phyloP scores from a whole-genome alignment of 2,797 vertebrate genomes.

The Sorex maritimensis region DNA sequence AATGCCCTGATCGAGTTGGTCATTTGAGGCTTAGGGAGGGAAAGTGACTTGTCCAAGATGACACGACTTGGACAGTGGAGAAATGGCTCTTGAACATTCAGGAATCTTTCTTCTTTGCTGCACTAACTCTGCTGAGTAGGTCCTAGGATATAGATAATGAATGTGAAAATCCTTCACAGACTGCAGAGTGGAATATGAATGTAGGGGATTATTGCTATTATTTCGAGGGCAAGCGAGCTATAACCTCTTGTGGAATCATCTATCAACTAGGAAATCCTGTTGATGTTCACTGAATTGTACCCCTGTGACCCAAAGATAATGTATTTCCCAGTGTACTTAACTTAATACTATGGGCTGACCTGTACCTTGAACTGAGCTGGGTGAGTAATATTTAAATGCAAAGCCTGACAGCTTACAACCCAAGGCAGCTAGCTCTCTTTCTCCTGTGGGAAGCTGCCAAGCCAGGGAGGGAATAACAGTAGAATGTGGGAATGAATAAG shows the following conservation, averaged over 20 bases:
- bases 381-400: conserved; percentile 83
- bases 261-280: conserved; percentile 84
- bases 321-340: conserved; percentile 84
- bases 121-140: background rate
- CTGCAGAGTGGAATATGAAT: conserved; percentile 79
- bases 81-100: accelerated
- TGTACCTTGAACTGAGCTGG: conserved; percentile 79
- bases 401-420: conserved; percentile 72
- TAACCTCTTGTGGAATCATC: conserved; percentile 83
- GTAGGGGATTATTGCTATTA: conserved; percentile 83
- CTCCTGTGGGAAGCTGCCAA: conserved; percentile 6
- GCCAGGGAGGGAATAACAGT: conserved; percentile 10
- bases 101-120: background rate
- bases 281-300: conserved; percentile 80
- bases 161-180: conserved; percentile 71
- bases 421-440: background rate
- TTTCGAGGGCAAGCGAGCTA: conserved; percentile 78
- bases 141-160: conserved; percentile 69
- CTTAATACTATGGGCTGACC: conserved; percentile 83
- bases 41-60: background rate
- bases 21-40: background rate
- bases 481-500: conserved; percentile 21
- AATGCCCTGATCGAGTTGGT: background rate
- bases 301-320: conserved; percentile 83
- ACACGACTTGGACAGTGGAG: background rate